Evolutionary conservation across 2,888 invertebrate species (phyloP).

Genomic region (Gortyna flavago): DNA sequence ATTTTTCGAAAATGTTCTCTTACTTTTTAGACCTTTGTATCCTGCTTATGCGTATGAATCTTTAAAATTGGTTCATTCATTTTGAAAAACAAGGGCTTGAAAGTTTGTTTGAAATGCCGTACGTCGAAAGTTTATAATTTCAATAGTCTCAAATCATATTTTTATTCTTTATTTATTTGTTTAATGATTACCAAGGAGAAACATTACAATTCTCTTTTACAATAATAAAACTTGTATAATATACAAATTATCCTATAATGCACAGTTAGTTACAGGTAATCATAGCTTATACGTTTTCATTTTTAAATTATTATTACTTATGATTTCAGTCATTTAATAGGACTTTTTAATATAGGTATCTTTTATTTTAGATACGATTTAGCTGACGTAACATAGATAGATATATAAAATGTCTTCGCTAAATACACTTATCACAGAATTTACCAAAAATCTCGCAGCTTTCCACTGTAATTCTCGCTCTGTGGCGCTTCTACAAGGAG

Average conservation of each 20-base stretch:
- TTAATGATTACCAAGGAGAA: no score
- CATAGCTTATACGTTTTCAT: not conserved
- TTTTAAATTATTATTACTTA: not conserved
- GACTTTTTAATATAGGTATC: not conserved
- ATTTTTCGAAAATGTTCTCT: no score
- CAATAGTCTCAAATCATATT: not conserved
- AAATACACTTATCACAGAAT: not conserved
- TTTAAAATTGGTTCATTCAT: no score
- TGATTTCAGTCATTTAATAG: not conserved
- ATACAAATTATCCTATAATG: no score
- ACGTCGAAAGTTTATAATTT: not conserved
- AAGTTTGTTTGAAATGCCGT: no score
- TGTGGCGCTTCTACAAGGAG: conserved; percentile 42
- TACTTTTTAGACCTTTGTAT: no score
- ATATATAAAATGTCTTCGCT: not conserved
- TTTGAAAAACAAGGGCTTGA: no score
- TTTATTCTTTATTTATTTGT: not conserved
- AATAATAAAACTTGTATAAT: no score
- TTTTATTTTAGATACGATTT: not conserved
- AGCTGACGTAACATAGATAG: not conserved
- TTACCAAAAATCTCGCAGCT: not conserved
- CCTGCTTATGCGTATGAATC: no score
- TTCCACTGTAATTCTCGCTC: conserved; percentile 8
- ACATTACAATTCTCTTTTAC: no score
- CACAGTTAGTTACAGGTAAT: no score